Conservation (phyloP, 2,797 vertebrate genomes). For the Gymnopithys bicolor region DNA sequence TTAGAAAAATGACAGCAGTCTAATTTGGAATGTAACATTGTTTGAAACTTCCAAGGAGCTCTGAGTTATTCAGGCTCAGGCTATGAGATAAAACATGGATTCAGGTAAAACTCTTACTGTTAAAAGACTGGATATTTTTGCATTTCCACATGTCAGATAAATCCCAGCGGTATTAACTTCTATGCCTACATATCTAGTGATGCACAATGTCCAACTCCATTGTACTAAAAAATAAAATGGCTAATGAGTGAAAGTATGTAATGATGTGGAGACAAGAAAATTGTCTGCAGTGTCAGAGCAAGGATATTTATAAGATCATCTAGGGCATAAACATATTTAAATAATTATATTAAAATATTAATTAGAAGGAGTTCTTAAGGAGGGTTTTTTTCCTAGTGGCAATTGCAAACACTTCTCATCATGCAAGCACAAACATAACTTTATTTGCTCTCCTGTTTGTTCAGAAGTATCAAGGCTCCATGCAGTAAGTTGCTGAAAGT, state of each 20-base stretch:
- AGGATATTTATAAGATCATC: background rate
- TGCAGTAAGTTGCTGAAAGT: background rate
- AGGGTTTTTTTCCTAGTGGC: background rate
- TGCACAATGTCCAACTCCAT: background rate
- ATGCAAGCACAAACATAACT: background rate
- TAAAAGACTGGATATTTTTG: background rate
- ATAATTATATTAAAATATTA: background rate
- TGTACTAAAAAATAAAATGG: background rate
- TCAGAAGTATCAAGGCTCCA: background rate
- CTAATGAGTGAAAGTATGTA: background rate
- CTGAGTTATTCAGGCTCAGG: background rate
- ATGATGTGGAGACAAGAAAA: background rate
- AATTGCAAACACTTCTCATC: background rate
- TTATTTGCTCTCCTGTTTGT: background rate
- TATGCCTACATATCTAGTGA: background rate
- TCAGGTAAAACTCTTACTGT: background rate
- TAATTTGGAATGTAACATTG: background rate
- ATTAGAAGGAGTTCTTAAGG: background rate
- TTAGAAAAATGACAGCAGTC: background rate
- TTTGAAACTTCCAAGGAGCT: background rate
- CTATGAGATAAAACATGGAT: background rate
- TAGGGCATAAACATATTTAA: background rate
- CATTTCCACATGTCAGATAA: background rate
- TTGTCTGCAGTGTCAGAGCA: background rate
- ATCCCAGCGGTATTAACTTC: background rate